Base-by-base conservation (phyloP, 2,888 invertebrate genomes). In the Chymomyza amoena region DNA sequence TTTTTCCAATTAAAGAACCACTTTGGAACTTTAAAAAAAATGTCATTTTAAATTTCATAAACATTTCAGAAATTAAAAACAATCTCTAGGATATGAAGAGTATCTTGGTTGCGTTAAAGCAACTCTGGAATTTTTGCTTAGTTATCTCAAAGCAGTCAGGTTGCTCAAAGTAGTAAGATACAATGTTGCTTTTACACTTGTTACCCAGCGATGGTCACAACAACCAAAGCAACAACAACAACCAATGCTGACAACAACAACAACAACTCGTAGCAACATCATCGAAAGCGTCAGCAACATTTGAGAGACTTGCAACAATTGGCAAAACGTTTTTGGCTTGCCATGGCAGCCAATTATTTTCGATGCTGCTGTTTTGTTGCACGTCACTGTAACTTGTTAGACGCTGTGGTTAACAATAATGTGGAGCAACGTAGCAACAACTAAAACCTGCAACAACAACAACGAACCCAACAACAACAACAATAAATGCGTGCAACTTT, bases 341-440 rank as follows among this genome's bases (percentile, higher is more conserved):
- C 63, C 62, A 63, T 68, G 68, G 72, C 76, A 78, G 88, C 87
- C 84, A 84, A 84, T 84, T 84, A 84, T 88, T 86, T 84, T 79
- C 84, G 81, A 82, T 61, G 56, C 66, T 64, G 61, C 45, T 51
- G 67, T 36, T 57, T 57, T 72, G 74, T 73, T 70, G 77, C 64
- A 64, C 70, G 73, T 73, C 75, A 77, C 74, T 74, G 69, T 20
- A 61, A 64, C 68, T 69, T 69, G 68, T 69, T 69, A 60, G 64
- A 54, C 64, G 61, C 51, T 77, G 77, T 77, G 77, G 77, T 77
- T 77, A 76, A 75, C 83, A 83, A 76, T 76, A 79, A 81, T 87
- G 74, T 82, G 80, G 79, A 87, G 74, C 87, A 86, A 66, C 70
- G 72, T 72, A 65, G 72, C 78, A 78, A 69, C 69, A 66, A 52